Conservation (phyloP, 2,888 invertebrate species). For the Notodonta dromedarius region DNA sequence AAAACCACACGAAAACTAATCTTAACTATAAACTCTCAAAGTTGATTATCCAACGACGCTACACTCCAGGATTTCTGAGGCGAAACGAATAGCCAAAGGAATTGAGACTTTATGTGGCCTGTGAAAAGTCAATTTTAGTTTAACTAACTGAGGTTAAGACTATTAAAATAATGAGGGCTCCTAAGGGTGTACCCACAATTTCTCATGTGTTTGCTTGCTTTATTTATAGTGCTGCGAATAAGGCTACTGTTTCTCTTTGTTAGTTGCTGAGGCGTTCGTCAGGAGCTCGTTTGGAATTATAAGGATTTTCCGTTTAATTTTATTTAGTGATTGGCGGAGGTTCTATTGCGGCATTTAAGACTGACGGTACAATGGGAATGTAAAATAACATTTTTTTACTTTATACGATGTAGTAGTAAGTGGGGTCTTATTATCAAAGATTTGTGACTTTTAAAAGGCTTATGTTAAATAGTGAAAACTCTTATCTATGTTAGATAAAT, state of each 20-base stretch:
- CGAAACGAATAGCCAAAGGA: conserved; percentile 27
- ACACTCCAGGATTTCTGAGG: conserved; percentile 21
- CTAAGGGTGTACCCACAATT: conserved; percentile 76
- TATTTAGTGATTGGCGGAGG: background rate
- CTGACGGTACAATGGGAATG: background rate
- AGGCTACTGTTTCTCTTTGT: conserved; percentile 71
- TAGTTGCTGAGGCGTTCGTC: conserved; percentile 43
- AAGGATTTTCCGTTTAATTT: conserved; percentile 13
- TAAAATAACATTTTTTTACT: conserved; percentile 1
- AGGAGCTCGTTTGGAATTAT: conserved; percentile 39
- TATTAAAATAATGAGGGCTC: conserved; percentile 80
- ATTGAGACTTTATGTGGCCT: conserved; percentile 39
- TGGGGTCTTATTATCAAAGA: background rate
- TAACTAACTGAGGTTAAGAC: conserved; percentile 50
- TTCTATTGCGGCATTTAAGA: conserved; percentile 2
- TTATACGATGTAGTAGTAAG: background rate
- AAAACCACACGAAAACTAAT: conserved; percentile 37
- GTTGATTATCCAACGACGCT: conserved; percentile 31
- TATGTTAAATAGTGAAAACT: too few species aligned
- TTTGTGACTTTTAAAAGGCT: too few species aligned
- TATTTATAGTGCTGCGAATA: conserved; percentile 75
- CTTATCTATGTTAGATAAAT: too few species aligned
- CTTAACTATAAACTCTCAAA: conserved; percentile 28
- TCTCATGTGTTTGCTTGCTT: conserved; percentile 75
- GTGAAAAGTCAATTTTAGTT: conserved; percentile 38